These are phyloP conservation scores for Artemia sp. DNA, from an alignment of 2,888 invertebrate species.

Conservation along the genomic window DNA sequence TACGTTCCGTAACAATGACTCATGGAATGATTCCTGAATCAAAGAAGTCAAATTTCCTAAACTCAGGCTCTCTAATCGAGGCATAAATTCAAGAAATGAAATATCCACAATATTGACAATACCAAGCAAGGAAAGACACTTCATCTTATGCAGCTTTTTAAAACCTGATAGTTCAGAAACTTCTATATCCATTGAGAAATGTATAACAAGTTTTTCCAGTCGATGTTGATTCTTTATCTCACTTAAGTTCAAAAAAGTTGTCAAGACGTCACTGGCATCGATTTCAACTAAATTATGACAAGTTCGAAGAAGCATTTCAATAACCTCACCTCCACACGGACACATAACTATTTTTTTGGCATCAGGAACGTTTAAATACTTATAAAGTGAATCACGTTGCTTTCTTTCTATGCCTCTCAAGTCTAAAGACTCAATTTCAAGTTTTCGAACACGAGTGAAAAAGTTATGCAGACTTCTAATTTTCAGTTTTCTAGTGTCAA, in stretches of 20 bases:
- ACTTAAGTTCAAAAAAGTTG: not conserved
- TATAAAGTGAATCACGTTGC: not conserved
- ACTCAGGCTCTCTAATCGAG: not conserved
- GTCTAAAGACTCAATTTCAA: constrained; percentile 8
- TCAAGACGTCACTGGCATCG: not conserved
- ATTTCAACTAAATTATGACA: not conserved
- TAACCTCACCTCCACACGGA: not conserved
- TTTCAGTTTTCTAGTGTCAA: constrained; percentile 3
- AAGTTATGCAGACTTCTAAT: not conserved
- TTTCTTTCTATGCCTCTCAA: not conserved
- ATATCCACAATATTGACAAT: not conserved
- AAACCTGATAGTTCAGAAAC: not conserved
- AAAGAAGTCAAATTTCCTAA: not conserved
- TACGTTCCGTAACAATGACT: not conserved
- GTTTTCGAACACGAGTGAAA: constrained; percentile 2
- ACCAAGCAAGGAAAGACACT: constrained; percentile 2
- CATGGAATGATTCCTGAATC: not conserved
- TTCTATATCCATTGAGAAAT: not conserved
- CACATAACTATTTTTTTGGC: not conserved
- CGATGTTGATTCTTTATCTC: constrained; percentile 1
- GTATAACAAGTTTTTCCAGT: not conserved
- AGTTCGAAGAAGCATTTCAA: not conserved
- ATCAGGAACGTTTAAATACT: constrained; percentile 4
- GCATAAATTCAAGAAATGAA: not conserved
- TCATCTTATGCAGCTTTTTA: constrained; percentile 5